A percentile compares a stretch with the other conserved stretches of the same genome.
These are phyloP conservation scores for Rhinichthys klamathensis DNA, from an alignment of 2,113 vertebrate species.

Conservation along the genomic window DNA sequence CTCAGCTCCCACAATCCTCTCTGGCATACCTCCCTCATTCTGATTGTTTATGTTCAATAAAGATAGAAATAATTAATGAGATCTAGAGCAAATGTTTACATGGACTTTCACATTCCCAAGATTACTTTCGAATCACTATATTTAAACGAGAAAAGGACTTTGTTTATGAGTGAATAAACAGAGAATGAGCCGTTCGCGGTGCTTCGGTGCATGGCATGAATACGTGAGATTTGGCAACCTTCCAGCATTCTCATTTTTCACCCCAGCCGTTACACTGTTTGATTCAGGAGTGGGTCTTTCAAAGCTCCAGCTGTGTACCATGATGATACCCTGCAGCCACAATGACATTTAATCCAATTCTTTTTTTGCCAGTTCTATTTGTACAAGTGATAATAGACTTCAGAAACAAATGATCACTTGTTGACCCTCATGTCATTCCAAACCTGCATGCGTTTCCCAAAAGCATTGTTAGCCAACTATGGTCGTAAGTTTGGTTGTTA, in stretches of 20 bases:
- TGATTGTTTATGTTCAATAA: background rate
- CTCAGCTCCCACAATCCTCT: conserved; percentile 11
- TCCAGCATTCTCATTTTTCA: conserved; percentile 4
- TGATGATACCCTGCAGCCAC: background rate
- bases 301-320: conserved; percentile 17
- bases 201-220: background rate
- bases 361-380: background rate
- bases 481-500: no score
- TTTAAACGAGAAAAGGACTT: conserved; percentile 5
- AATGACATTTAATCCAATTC: background rate
- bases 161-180: background rate
- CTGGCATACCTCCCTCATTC: background rate
- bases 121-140: conserved; percentile 2
- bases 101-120: background rate
- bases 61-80: conserved; percentile 1
- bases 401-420: background rate
- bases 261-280: conserved; percentile 14
- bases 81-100: conserved; percentile 18
- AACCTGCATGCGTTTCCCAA: background rate
- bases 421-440: background rate
- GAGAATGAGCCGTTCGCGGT: background rate
- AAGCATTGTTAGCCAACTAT: no score
- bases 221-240: background rate
- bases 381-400: background rate
- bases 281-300: conserved; percentile 34